phyloP scores from a whole-genome alignment of 2,888 invertebrate species.

The Pollenia labialis region DNA sequence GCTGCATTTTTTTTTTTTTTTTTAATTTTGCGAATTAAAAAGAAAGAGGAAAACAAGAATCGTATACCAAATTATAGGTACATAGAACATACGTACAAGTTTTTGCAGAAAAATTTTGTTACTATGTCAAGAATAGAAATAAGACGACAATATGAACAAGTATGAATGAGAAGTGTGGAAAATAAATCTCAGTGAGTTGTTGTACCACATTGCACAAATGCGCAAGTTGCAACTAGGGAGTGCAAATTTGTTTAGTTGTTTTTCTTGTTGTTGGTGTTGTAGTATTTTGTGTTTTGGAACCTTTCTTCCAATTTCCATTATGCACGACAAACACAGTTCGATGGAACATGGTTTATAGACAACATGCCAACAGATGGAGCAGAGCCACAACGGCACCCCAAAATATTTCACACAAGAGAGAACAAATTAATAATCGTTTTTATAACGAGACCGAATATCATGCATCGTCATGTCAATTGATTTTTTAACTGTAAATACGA shows the following conservation, averaged over 20 bases:
- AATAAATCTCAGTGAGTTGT: slow-evolving; percentile 52
- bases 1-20: slow-evolving; percentile 21
- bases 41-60: neutral
- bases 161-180: neutral
- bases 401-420: slow-evolving; percentile 47
- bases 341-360: slow-evolving; percentile 17
- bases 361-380: slow-evolving; percentile 50
- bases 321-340: slow-evolving; percentile 35
- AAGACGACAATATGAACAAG: slow-evolving; percentile 16
- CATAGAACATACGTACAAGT: slow-evolving; percentile 1
- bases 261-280: slow-evolving; percentile 1
- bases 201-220: slow-evolving; percentile 38
- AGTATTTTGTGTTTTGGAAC: neutral
- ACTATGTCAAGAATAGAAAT: slow-evolving; percentile 72
- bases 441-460: slow-evolving; percentile 56
- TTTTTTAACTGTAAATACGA: slow-evolving; percentile 70
- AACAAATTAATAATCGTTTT: slow-evolving; percentile 48
- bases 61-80: slow-evolving; percentile 11
- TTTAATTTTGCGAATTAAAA: slow-evolving; percentile 28
- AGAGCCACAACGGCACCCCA: slow-evolving; percentile 32
- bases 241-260: slow-evolving; percentile 44
- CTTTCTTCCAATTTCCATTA: slow-evolving; percentile 37
- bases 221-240: slow-evolving; percentile 69
- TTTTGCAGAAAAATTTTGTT: slow-evolving; percentile 57
- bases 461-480: slow-evolving; percentile 72